Conservation (phyloP, 2,888 invertebrate genomes). For the Meganola albula region DNA sequence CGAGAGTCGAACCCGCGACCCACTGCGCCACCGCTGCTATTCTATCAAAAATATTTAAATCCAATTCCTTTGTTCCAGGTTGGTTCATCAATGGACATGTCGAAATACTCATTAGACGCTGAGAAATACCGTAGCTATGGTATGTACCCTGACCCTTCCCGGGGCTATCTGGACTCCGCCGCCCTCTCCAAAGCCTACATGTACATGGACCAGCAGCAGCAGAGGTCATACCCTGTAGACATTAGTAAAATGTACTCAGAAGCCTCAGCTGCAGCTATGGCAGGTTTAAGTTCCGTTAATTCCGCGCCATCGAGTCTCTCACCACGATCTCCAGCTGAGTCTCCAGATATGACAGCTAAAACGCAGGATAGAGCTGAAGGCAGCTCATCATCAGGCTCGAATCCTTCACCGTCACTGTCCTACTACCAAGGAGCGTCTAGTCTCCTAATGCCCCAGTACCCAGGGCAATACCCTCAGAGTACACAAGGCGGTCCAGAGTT, state of each 20-base stretch:
- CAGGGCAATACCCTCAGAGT: slow-evolving; percentile 75
- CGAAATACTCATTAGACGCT: slow-evolving; percentile 85
- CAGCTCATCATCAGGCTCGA: slow-evolving; percentile 79
- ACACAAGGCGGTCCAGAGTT: slow-evolving; percentile 82
- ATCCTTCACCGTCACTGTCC: slow-evolving; percentile 79
- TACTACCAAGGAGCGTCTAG: slow-evolving; percentile 78
- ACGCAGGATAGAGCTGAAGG: slow-evolving; percentile 74
- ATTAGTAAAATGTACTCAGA: slow-evolving; percentile 82
- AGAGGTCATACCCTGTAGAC: slow-evolving; percentile 78
- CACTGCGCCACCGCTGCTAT: no score
- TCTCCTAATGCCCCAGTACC: slow-evolving; percentile 83
- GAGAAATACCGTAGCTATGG: slow-evolving; percentile 87
- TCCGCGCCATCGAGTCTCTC: slow-evolving; percentile 68
- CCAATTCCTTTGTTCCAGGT: slow-evolving; percentile 76
- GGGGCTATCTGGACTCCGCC: slow-evolving; percentile 84
- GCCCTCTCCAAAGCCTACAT: slow-evolving; percentile 86
- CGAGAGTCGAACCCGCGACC: no score
- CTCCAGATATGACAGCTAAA: slow-evolving; percentile 74
- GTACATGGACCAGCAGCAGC: slow-evolving; percentile 83
- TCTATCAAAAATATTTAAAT: neutral
- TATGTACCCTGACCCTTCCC: slow-evolving; percentile 85
- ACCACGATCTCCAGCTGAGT: slow-evolving; percentile 70
- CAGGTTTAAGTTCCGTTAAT: slow-evolving; percentile 66
- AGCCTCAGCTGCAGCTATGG: slow-evolving; percentile 79
- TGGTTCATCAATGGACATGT: slow-evolving; percentile 86